Evolutionary conservation across 2,113 vertebrate species (phyloP).

Genomic region (Pongo pygmaeus): DNA sequence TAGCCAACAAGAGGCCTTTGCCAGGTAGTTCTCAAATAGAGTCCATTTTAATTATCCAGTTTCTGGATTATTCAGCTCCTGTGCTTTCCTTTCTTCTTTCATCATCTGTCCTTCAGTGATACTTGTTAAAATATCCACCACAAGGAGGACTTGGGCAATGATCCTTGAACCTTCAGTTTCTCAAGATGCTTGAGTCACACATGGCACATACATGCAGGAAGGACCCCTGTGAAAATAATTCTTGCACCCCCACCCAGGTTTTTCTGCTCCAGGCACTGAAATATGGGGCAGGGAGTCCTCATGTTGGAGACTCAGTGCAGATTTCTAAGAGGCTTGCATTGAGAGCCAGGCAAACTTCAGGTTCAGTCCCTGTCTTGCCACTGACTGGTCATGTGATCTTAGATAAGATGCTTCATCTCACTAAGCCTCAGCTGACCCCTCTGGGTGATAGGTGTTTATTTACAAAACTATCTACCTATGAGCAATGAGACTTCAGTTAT

Average conservation of each 20-base stretch:
- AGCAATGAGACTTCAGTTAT: background rate
- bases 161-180: background rate
- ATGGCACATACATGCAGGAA: accelerated
- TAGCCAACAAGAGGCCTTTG: background rate
- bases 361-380: background rate
- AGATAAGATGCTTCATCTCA: background rate
- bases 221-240: background rate
- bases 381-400: background rate
- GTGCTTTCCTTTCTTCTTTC: background rate
- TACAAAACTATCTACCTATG: background rate
- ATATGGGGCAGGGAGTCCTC: background rate
- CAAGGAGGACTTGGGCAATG: background rate
- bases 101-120: background rate
- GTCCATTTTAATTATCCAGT: background rate
- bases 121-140: background rate
- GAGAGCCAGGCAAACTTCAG: background rate
- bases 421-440: background rate
- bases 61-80: background rate
- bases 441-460: background rate
- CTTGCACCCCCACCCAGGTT: background rate
- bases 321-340: background rate
- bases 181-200: background rate
- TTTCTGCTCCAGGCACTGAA: background rate
- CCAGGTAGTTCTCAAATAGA: background rate
- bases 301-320: background rate